Percentiles rank a stretch among this genome's conserved stretches.
Evolutionary conservation across 2,888 invertebrate genomes (phyloP).

Genomic region (Leptothorax acervorum): DNA sequence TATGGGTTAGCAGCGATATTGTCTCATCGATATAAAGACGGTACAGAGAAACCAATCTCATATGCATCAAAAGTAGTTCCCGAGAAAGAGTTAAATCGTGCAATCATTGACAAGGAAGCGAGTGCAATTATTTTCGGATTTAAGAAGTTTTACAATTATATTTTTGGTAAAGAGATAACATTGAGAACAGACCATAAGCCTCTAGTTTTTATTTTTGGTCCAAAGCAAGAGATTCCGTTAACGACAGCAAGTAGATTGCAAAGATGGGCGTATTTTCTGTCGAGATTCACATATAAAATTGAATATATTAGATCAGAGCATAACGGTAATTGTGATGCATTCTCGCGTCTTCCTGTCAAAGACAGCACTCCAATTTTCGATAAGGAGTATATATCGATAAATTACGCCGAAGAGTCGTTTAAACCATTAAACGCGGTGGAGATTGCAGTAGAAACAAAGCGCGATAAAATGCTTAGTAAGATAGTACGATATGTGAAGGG

Average conservation of each 20-base stretch:
- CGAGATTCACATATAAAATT: slow-evolving; percentile 59
- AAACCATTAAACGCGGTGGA: slow-evolving; percentile 16
- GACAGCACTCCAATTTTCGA: background rate
- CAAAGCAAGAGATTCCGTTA: background rate
- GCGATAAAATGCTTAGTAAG: slow-evolving; percentile 52
- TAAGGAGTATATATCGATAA: background rate
- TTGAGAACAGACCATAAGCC: background rate
- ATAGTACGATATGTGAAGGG: slow-evolving; percentile 38
- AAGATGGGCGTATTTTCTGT: slow-evolving; percentile 62
- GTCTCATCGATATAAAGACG: background rate
- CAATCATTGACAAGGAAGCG: slow-evolving; percentile 39
- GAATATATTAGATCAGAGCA: slow-evolving; percentile 11
- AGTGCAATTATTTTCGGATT: background rate
- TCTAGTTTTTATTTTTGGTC: background rate
- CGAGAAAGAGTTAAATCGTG: background rate
- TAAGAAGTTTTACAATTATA: background rate
- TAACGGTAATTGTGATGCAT: background rate
- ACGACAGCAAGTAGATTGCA: slow-evolving; percentile 54
- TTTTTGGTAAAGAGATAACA: background rate
- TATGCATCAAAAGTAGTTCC: background rate
- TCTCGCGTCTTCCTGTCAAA: background rate
- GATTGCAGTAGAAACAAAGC: slow-evolving; percentile 51
- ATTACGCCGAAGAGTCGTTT: slow-evolving; percentile 5
- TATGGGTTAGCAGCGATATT: too few species aligned
- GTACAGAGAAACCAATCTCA: background rate